These are phyloP conservation scores for Pachycephus smyrnensis DNA, from an alignment of 2,888 invertebrate genomes.

Conservation along the genomic window DNA sequence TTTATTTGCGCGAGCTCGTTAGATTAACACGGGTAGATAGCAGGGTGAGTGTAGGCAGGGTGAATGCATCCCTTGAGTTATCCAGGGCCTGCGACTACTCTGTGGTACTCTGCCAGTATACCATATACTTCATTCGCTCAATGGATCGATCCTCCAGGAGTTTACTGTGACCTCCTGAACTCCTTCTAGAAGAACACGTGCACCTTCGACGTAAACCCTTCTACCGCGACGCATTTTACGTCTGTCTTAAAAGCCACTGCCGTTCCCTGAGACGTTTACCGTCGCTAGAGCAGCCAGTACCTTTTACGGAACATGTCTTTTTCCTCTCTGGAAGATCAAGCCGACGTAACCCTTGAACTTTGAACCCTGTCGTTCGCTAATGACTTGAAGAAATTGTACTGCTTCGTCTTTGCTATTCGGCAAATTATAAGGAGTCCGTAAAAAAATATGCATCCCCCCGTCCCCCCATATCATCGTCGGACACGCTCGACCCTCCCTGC, in stretches of 20 bases:
- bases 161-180: background rate
- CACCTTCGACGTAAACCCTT: background rate
- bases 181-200: background rate
- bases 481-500: background rate
- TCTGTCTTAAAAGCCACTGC: background rate
- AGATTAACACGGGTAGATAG: background rate
- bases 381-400: background rate
- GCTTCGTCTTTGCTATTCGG: background rate
- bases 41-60: background rate
- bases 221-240: background rate
- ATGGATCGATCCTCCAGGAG: background rate
- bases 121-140: background rate
- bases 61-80: background rate
- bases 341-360: background rate
- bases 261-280: background rate
- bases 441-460: background rate
- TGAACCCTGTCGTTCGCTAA: background rate
- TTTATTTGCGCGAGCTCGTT: background rate
- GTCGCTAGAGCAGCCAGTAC: background rate
- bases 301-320: background rate
- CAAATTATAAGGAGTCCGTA: background rate
- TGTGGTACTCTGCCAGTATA: background rate
- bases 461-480: background rate
- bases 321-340: background rate
- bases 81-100: background rate